These are phyloP conservation scores for Neopelma chrysocephalum DNA, from an alignment of 2,797 vertebrate species.

Conservation along the genomic window DNA sequence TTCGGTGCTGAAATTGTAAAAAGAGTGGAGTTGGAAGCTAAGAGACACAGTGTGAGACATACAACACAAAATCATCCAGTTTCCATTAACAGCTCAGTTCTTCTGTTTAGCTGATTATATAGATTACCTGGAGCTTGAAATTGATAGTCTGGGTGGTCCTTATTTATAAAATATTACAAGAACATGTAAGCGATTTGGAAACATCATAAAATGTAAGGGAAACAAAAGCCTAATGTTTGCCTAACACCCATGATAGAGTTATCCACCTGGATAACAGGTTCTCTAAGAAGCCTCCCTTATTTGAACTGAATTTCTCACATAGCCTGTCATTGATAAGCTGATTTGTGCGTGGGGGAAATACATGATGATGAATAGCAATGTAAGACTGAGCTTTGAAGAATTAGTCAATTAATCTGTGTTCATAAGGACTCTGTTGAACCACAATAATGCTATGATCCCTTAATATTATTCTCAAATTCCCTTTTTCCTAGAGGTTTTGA, in stretches of 20 bases:
- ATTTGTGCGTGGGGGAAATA: not conserved
- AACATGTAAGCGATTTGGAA: not conserved
- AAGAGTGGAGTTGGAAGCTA: not conserved
- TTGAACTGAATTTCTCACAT: not conserved
- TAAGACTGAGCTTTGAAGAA: not conserved
- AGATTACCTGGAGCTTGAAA: not conserved
- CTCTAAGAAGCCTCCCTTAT: not conserved
- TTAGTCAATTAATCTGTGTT: not conserved
- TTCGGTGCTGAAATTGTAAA: conserved; percentile 76
- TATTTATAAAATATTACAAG: not conserved
- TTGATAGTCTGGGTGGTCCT: not conserved
- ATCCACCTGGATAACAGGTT: not conserved
- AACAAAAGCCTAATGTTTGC: not conserved
- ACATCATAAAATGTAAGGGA: not conserved
- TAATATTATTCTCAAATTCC: not conserved
- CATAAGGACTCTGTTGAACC: not conserved
- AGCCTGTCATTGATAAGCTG: not conserved
- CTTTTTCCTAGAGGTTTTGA: not conserved
- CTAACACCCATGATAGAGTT: not conserved
- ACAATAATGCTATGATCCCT: not conserved
- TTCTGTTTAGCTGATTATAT: not conserved
- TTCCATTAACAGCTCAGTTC: not conserved
- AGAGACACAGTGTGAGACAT: not conserved
- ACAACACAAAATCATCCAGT: not conserved
- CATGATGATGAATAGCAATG: not conserved